A percentile compares a stretch with the other conserved stretches of the same genome.
Evolutionary conservation across 2,888 invertebrate genomes (phyloP).

Genomic region (Tridacna crocea): DNA sequence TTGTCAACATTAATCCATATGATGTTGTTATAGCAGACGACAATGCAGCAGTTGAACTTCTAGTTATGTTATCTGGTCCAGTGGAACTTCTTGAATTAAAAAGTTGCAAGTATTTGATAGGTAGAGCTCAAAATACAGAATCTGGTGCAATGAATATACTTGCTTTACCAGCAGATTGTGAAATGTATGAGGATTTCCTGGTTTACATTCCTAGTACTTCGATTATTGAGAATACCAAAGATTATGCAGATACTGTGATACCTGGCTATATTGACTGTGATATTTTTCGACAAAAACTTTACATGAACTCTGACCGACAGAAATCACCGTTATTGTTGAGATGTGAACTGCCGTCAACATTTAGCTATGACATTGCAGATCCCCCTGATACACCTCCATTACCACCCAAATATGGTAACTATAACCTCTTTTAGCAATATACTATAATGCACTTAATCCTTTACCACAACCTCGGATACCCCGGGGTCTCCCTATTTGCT

Average conservation of each 20-base stretch:
- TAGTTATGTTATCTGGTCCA: constrained; percentile 50
- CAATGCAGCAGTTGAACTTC: constrained; percentile 42
- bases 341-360: background rate
- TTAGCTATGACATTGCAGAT: constrained; percentile 18
- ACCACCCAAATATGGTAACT: constrained; percentile 28
- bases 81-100: constrained; percentile 43
- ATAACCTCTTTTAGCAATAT: too few species aligned
- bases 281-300: constrained; percentile 36
- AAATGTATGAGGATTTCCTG: constrained; percentile 13
- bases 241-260: constrained; percentile 28
- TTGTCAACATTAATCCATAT: constrained; percentile 44
- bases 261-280: constrained; percentile 26
- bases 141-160: constrained; percentile 29
- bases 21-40: constrained; percentile 50
- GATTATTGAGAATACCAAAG: constrained; percentile 17
- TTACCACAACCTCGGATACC: too few species aligned
- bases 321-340: constrained; percentile 1
- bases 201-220: constrained; percentile 31
- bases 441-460: too few species aligned
- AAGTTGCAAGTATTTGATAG: constrained; percentile 35
- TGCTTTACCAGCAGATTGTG: constrained; percentile 34
- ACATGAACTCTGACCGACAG: constrained; percentile 17
- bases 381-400: constrained; percentile 25
- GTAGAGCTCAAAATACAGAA: constrained; percentile 27
- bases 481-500: too few species aligned